Base-by-base conservation (phyloP, 2,797 vertebrate species). In the Periparus ater region DNA sequence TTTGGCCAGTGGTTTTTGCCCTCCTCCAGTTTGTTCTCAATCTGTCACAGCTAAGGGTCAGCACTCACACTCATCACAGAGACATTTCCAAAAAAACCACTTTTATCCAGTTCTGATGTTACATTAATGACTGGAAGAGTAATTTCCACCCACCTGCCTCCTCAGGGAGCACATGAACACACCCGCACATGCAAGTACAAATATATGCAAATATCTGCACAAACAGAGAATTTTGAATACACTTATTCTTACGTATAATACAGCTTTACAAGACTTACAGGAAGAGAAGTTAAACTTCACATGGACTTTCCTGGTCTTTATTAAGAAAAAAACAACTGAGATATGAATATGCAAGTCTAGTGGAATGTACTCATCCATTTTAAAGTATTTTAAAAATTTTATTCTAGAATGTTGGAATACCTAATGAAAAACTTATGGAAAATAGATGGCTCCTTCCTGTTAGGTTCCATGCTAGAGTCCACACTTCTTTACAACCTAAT, bases 341-440 rank as follows among this genome's bases (percentile, higher is more conserved):
- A 70, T 73, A 80, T 72, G 75, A 87, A 95, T 78, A 93, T 55
- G 66, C 18, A 79, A 85, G 38, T 73, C 30, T 95, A 93, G 81
- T 62, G 83, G 82, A 94, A 92, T 38, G 51, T 40, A 75, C 51
- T 90, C 79, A 94, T 83, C 55, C 71, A 93, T 95, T 95, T 96
- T 87, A 78, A 83, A 95, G 40, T 34, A 25, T 47, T 94, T 71
- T 84, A 40, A 94, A 91, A 93, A 18, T 74, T 92, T 95, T 75
- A 94, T 94, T 93, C 57, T 78, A 87, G 89, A 77, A 74, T 48
- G 55, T 65, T 73, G 40, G 77, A 92, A 84, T 70, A 80, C 57
- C 61, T 94, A 72, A 96, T 89, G 27, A 95, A 97, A 93, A 95
- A 84, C 73, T 83, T 85, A 70, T 7, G 48, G 77, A 62, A 79